phyloP scores from a whole-genome alignment of 2,888 invertebrate species.

The Nymphalis c-album region DNA sequence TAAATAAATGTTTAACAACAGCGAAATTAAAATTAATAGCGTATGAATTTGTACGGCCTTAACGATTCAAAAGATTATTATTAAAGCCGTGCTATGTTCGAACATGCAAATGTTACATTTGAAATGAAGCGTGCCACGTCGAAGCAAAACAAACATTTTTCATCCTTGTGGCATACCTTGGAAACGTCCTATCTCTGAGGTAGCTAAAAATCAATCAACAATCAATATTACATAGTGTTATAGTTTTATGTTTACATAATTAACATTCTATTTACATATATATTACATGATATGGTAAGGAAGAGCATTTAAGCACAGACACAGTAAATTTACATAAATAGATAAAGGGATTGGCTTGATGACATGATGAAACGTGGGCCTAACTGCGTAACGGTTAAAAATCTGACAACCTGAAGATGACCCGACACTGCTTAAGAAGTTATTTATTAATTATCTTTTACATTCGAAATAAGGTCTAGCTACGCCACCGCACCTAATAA shows the following conservation, averaged over 20 bases:
- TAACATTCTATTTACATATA: slow-evolving; percentile 22
- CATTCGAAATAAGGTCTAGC: not conserved
- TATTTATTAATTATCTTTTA: not conserved
- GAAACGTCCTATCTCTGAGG: slow-evolving; percentile 95
- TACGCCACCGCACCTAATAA: slow-evolving; percentile 15
- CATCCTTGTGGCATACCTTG: slow-evolving; percentile 86
- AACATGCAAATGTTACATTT: slow-evolving; percentile 61
- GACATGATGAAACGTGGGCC: slow-evolving; percentile 15
- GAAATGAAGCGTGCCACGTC: slow-evolving; percentile 72
- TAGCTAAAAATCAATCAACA: slow-evolving; percentile 85
- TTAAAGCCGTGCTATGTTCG: slow-evolving; percentile 71
- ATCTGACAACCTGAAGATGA: not conserved
- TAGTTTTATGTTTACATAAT: slow-evolving; percentile 30
- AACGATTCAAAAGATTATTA: slow-evolving; percentile 20
- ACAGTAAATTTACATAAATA: slow-evolving; percentile 27
- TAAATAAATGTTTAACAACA: slow-evolving; percentile 9
- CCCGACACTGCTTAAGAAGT: not conserved
- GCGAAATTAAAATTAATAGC: slow-evolving; percentile 35
- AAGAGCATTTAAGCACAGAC: slow-evolving; percentile 36
- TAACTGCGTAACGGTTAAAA: too few relatives aligned
- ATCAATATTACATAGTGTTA: slow-evolving; percentile 51
- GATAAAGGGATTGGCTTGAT: slow-evolving; percentile 16
- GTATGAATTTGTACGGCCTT: slow-evolving; percentile 24
- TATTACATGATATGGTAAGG: slow-evolving; percentile 22
- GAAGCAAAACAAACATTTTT: slow-evolving; percentile 66